A percentile compares a stretch with the other conserved stretches of the same genome.
Conservation (phyloP, 2,888 invertebrate species). For the Chymomyza amoena region DNA sequence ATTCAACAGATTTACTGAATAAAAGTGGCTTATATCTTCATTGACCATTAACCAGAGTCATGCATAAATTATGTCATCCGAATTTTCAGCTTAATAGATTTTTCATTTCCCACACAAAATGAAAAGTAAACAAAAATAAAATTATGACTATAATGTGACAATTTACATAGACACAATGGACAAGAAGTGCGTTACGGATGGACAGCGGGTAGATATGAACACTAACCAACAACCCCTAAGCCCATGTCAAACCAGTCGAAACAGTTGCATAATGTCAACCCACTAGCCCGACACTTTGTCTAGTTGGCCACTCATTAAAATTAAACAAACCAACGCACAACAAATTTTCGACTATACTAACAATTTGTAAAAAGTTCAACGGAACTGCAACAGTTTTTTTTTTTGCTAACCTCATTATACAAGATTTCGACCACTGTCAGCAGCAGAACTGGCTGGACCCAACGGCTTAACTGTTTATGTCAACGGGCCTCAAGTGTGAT, state of each 20-base stretch:
- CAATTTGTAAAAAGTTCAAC: no score
- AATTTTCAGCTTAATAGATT: constrained; percentile 52
- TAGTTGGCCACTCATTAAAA: constrained; percentile 68
- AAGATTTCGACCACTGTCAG: constrained; percentile 33
- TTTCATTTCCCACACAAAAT: constrained; percentile 30
- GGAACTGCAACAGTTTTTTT: background rate
- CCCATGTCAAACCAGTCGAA: constrained; percentile 48
- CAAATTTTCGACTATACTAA: constrained; percentile 1
- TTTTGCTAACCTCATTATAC: constrained; percentile 1
- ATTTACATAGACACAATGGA: constrained; percentile 46
- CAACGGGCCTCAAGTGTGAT: constrained; percentile 68
- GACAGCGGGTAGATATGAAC: background rate
- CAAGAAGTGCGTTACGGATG: background rate
- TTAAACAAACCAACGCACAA: constrained; percentile 69
- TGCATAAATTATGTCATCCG: constrained; percentile 60
- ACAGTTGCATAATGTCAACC: constrained; percentile 58
- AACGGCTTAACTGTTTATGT: constrained; percentile 54
- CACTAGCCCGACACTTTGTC: constrained; percentile 22
- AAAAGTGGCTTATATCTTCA: no score
- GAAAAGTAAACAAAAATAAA: constrained; percentile 21
- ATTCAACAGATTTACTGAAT: background rate
- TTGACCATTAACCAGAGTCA: constrained; percentile 65
- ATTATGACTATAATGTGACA: constrained; percentile 67
- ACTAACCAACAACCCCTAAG: constrained; percentile 50
- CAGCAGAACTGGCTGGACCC: background rate